A percentile compares a stretch with the other conserved stretches of the same genome.
Conservation (phyloP, 1,140 invertebrate genomes). For the Callitettix versicolor region DNA sequence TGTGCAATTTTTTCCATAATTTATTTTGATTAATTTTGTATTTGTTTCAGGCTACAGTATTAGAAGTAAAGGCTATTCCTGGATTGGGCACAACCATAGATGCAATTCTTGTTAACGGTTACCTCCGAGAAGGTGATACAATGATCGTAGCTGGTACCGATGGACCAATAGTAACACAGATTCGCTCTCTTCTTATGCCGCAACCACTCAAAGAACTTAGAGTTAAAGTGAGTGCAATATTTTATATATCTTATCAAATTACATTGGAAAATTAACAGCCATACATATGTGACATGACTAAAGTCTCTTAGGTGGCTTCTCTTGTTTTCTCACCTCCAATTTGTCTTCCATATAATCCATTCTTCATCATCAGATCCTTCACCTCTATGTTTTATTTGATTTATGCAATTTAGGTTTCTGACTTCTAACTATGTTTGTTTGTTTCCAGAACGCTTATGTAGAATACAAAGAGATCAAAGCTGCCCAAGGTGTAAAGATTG, state of each 20-base stretch:
- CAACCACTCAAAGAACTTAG: conserved; percentile 95
- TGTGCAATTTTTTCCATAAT: no score
- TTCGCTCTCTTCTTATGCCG: conserved; percentile 93
- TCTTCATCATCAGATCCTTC: no score
- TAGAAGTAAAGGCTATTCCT: conserved; percentile 96
- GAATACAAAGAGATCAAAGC: conserved; percentile 92
- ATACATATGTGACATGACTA: no score
- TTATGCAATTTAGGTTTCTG: no score
- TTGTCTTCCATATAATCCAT: no score
- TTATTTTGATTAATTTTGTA: background rate
- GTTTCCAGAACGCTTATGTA: conserved; percentile 81
- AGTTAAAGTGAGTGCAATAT: conserved; percentile 76
- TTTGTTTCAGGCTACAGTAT: conserved; percentile 64
- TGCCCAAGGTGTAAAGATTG: conserved; percentile 97
- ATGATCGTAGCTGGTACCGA: conserved; percentile 94
- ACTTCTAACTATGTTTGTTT: no score
- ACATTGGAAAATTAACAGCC: no score
- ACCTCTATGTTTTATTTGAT: no score
- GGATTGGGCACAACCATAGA: conserved; percentile 98
- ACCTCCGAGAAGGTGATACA: conserved; percentile 82
- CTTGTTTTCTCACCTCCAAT: background rate
- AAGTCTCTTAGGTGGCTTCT: no score
- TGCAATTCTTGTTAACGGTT: conserved; percentile 95
- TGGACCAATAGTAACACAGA: conserved; percentile 95
- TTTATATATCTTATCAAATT: no score